Percentiles rank a stretch among this genome's conserved stretches.
Evolutionary conservation across 2,113 vertebrate genomes (phyloP).

Genomic region (Typhlomys cinereus): DNA sequence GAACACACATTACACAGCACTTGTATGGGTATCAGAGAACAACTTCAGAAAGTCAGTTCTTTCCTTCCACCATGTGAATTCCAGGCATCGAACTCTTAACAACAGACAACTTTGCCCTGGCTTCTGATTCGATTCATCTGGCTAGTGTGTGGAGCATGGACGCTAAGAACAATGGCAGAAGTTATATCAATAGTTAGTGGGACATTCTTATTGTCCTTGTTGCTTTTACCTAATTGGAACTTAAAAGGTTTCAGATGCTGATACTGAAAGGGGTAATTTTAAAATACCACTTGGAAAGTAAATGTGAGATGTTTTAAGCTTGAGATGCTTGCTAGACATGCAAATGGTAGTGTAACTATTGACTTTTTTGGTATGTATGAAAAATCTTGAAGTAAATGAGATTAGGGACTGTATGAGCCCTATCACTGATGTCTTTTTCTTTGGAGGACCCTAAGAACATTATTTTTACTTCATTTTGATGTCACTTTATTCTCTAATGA

Average conservation of each 20-base stretch:
- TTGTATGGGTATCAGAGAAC: too few species aligned
- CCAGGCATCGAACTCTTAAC: too few species aligned
- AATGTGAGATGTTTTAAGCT: neutral
- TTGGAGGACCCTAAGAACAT: neutral
- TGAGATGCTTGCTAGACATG: neutral
- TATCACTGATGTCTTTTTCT: neutral
- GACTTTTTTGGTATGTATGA: neutral
- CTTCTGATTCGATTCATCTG: neutral
- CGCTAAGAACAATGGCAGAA: neutral
- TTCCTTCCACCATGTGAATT: too few species aligned
- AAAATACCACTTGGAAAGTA: neutral
- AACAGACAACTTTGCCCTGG: too few species aligned
- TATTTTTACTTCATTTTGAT: slow-evolving; percentile 15
- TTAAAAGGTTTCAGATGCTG: neutral
- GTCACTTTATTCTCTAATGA: neutral
- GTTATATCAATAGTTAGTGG: neutral
- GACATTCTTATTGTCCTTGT: too few species aligned
- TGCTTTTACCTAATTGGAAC: neutral
- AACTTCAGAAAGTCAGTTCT: too few species aligned
- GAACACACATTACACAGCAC: too few species aligned
- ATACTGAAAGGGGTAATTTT: neutral
- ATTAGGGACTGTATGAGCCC: neutral
- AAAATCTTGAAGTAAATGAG: neutral
- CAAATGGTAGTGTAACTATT: neutral
- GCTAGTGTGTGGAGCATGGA: neutral